Evolutionary conservation across 2,113 vertebrate genomes (phyloP).

Genomic region (Xiphophorus maculatus): DNA sequence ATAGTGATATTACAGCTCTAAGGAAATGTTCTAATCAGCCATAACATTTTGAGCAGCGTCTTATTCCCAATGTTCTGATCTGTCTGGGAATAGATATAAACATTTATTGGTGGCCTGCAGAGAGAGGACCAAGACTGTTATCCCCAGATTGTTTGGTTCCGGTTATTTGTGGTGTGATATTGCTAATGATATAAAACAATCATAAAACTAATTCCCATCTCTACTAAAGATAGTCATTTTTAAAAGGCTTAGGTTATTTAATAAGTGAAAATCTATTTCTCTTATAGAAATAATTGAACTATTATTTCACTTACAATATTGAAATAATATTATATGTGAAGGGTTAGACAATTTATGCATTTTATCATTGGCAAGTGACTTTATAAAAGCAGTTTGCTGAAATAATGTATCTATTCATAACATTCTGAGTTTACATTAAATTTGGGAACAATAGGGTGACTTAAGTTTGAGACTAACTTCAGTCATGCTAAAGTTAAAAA

Average conservation of each 20-base stretch:
- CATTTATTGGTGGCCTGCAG: background rate
- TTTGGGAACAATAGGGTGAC: too few species aligned
- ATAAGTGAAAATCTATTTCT: too few species aligned
- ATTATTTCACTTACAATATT: too few species aligned
- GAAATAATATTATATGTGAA: background rate
- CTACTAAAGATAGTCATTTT: background rate
- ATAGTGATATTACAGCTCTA: background rate
- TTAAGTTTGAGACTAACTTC: too few species aligned
- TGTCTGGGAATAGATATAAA: background rate
- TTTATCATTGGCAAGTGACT: background rate
- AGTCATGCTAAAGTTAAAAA: too few species aligned
- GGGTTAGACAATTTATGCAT: background rate
- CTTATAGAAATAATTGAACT: too few species aligned
- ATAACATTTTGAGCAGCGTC: background rate
- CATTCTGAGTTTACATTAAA: background rate
- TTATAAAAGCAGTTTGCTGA: background rate
- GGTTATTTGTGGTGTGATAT: background rate
- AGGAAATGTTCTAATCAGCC: background rate
- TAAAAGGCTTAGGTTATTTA: background rate
- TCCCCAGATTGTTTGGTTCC: background rate
- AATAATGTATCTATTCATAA: background rate
- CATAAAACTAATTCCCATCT: background rate
- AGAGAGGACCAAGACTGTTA: background rate
- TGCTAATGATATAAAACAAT: background rate
- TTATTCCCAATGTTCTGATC: background rate